These are phyloP conservation scores for Rana temporaria DNA, from an alignment of 2,113 vertebrate species.

Conservation along the genomic window DNA sequence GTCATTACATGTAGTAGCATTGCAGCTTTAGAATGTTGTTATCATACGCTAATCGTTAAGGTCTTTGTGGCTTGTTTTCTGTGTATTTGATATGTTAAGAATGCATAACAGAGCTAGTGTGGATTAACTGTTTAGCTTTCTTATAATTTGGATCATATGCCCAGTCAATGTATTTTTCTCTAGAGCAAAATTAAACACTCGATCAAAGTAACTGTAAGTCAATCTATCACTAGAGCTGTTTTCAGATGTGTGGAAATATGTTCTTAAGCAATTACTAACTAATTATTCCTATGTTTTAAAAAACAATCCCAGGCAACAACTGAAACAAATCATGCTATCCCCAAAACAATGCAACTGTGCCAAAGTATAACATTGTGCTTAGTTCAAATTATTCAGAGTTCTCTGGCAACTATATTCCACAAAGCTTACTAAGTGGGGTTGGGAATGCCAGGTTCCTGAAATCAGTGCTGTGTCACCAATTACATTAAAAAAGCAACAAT, in stretches of 20 bases:
- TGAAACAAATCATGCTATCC: too few relatives aligned
- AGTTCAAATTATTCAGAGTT: too few relatives aligned
- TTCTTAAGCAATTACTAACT: too few relatives aligned
- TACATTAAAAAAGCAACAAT: too few relatives aligned
- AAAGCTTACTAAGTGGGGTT: too few relatives aligned
- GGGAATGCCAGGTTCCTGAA: too few relatives aligned
- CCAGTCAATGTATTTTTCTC: not conserved
- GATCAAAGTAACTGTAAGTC: not conserved
- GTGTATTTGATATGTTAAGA: not conserved
- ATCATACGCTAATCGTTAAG: not conserved
- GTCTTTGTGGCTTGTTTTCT: not conserved
- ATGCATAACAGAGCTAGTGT: not conserved
- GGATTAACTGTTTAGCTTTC: not conserved
- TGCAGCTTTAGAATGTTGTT: not conserved
- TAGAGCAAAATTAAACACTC: not conserved
- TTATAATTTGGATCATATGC: constrained; percentile 12
- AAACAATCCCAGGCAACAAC: too few relatives aligned
- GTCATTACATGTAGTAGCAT: constrained; percentile 9
- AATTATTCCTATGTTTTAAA: too few relatives aligned
- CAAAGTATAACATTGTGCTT: too few relatives aligned
- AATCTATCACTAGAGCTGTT: not conserved
- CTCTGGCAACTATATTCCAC: too few relatives aligned
- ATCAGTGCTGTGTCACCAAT: too few relatives aligned
- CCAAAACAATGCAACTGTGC: too few relatives aligned
- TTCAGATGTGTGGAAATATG: not conserved